These are phyloP conservation scores for Caenorhabditis sp. DNA, from an alignment of 2,888 invertebrate genomes.

Conservation along the genomic window DNA sequence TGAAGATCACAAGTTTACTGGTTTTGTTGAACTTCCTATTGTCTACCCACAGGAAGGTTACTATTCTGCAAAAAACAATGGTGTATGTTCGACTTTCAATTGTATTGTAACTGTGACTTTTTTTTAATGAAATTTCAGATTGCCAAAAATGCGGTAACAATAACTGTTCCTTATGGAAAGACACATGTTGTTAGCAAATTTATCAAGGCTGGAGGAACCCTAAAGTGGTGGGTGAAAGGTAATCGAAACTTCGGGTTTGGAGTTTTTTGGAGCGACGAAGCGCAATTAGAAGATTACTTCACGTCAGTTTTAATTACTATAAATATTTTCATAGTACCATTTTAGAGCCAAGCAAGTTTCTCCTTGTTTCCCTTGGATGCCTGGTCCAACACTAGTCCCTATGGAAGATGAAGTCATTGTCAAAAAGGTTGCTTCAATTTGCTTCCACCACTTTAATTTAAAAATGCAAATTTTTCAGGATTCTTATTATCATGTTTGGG, in stretches of 20 bases:
- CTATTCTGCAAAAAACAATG: constrained; percentile 63
- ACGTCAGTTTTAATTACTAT: constrained; percentile 46
- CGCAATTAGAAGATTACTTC: constrained; percentile 58
- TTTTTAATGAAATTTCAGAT: constrained; percentile 32
- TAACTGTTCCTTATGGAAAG: constrained; percentile 65
- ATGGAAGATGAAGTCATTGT: constrained; percentile 68
- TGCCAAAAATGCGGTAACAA: constrained; percentile 27
- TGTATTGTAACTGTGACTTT: too few relatives aligned
- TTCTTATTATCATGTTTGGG: constrained; percentile 77
- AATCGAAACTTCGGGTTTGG: constrained; percentile 70
- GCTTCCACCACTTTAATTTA: background rate
- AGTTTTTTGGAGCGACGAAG: constrained; percentile 63
- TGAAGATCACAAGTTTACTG: constrained; percentile 63
- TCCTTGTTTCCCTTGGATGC: constrained; percentile 77
- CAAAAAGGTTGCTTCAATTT: constrained; percentile 12
- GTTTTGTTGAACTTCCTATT: constrained; percentile 68
- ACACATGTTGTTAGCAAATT: constrained; percentile 42
- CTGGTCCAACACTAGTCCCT: constrained; percentile 76
- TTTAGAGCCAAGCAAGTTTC: constrained; percentile 71
- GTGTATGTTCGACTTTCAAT: constrained; percentile 23
- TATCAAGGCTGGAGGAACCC: constrained; percentile 42
- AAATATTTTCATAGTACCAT: background rate
- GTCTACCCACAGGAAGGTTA: constrained; percentile 71
- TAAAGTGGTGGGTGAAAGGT: constrained; percentile 68
- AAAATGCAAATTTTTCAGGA: constrained; percentile 56